phyloP scores from a whole-genome alignment of 2,888 invertebrate species.

The Crioceris asparagi region DNA sequence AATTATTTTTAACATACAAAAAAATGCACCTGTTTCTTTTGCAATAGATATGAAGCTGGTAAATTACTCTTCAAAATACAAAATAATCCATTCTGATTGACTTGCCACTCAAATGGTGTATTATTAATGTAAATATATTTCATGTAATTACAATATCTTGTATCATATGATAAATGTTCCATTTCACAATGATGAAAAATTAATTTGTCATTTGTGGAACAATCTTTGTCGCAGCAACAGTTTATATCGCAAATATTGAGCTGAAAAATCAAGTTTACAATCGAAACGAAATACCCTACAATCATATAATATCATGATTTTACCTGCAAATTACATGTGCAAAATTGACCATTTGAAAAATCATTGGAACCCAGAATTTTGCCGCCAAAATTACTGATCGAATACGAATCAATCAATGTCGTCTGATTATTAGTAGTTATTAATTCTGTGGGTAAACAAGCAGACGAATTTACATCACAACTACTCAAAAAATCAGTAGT shows the following conservation, averaged over 20 bases:
- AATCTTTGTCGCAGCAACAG: conserved; percentile 77
- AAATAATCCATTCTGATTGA: conserved; percentile 42
- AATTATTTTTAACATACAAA: not conserved
- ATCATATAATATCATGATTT: no score
- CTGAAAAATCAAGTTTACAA: conserved; percentile 33
- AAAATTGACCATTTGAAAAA: not conserved
- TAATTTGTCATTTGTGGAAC: conserved; percentile 46
- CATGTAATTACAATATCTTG: conserved; percentile 42
- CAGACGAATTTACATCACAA: no score
- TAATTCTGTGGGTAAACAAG: no score
- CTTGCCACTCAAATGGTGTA: conserved; percentile 35
- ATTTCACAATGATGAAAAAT: conserved; percentile 51
- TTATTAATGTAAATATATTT: conserved; percentile 46
- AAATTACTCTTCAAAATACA: conserved; percentile 50
- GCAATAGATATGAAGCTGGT: conserved; percentile 34
- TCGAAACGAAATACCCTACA: no score
- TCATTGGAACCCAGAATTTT: no score
- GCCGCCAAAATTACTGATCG: no score
- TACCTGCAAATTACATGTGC: conserved; percentile 1
- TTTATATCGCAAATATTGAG: conserved; percentile 62
- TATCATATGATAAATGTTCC: conserved; percentile 33
- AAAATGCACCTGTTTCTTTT: conserved; percentile 27
- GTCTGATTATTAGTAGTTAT: no score
- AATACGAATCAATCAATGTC: no score
- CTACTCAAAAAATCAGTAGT: no score